Evolutionary conservation across 2,113 vertebrate species (phyloP).

Genomic region (Eptatretus burgeri): DNA sequence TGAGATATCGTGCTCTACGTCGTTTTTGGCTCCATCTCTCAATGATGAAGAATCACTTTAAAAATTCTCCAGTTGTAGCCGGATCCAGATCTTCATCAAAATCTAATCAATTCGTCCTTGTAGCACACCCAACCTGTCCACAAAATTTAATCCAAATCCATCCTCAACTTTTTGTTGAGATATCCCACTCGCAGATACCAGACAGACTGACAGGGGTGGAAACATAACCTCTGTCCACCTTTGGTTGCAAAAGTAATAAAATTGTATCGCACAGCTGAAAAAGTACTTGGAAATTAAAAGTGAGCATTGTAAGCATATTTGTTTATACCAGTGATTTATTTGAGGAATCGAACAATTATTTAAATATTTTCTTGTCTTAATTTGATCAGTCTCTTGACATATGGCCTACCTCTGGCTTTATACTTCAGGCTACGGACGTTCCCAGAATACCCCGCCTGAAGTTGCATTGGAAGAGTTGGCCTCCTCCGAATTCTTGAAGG

Average conservation of each 20-base stretch:
- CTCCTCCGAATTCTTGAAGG: constrained; percentile 31
- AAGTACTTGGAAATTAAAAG: background rate
- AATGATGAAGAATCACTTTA: no score
- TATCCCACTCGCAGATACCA: no score
- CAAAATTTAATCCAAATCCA: no score
- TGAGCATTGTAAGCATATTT: background rate
- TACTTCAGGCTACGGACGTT: constrained; percentile 35
- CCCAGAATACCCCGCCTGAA: constrained; percentile 29
- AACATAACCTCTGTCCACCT: background rate
- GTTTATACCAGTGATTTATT: background rate
- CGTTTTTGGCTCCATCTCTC: no score
- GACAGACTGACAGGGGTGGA: no score
- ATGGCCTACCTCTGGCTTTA: constrained; percentile 8
- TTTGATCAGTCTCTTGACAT: background rate
- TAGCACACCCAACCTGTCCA: no score
- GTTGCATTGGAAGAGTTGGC: constrained; percentile 28
- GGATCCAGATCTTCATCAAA: no score
- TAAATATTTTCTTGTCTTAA: background rate
- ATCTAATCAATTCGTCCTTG: no score
- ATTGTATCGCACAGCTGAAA: background rate
- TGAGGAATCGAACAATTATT: background rate
- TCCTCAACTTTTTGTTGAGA: no score
- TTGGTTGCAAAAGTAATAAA: background rate
- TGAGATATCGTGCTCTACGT: no score
- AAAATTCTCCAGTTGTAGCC: no score